phyloP scores from a whole-genome alignment of 2,113 vertebrate genomes.

The Crocuta crocuta region DNA sequence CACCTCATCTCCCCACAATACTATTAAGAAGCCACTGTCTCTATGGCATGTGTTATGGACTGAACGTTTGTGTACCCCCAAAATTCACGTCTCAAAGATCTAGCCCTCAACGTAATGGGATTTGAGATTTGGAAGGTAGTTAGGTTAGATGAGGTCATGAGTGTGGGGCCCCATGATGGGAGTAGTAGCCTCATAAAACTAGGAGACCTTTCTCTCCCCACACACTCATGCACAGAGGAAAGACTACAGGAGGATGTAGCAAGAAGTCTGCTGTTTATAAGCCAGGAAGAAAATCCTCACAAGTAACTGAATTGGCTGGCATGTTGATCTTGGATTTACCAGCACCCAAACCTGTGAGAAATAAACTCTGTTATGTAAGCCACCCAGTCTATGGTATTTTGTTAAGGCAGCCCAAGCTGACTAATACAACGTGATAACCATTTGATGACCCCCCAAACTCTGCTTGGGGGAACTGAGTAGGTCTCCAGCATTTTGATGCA shows the following conservation, averaged over 20 bases:
- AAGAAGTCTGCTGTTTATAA: not conserved
- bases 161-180: not conserved
- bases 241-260: not conserved
- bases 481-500: not conserved
- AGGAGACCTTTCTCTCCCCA: not conserved
- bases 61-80: not conserved
- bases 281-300: not conserved
- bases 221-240: not conserved
- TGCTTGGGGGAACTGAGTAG: not conserved
- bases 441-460: not conserved
- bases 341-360: not conserved
- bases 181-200: not conserved
- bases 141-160: not conserved
- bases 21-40: not conserved
- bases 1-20: not conserved
- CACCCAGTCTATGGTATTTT: not conserved
- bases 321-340: not conserved
- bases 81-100: not conserved
- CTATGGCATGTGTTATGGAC: not conserved
- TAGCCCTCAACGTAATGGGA: not conserved
- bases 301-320: not conserved
- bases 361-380: not conserved
- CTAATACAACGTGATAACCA: not conserved
- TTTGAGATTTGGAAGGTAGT: not conserved
- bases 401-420: not conserved